Evolutionary conservation across 2,797 vertebrate genomes (phyloP).

Genomic region (Microctenopoma stevenorrisi): DNA sequence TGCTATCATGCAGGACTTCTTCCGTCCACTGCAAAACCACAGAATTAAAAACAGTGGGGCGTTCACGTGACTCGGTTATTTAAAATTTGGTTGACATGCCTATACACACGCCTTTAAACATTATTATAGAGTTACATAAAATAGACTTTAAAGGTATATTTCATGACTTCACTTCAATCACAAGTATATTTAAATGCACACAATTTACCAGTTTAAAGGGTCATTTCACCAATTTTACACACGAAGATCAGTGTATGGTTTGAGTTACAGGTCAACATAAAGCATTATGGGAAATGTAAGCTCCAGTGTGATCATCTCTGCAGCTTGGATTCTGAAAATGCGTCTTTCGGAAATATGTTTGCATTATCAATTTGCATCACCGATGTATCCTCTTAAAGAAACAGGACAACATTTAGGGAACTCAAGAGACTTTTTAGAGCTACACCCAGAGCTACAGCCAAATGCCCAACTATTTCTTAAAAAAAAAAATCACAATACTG

Average conservation of each 20-base stretch:
- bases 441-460: too few species aligned
- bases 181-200: constrained; percentile 22
- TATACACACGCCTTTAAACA: constrained; percentile 8
- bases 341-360: too few species aligned
- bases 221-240: background rate
- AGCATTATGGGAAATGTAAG: background rate
- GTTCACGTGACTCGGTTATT: background rate
- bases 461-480: too few species aligned
- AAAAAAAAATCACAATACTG: too few species aligned
- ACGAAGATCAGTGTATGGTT: background rate
- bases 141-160: constrained; percentile 6
- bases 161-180: background rate
- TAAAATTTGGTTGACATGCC: constrained; percentile 32
- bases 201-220: background rate
- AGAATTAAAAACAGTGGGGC: background rate
- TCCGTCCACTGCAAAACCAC: constrained; percentile 23
- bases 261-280: background rate
- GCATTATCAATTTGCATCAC: too few species aligned
- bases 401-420: too few species aligned
- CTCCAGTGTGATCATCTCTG: too few species aligned
- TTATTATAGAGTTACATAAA: constrained; percentile 6
- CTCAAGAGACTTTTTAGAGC: too few species aligned
- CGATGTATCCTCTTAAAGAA: too few species aligned
- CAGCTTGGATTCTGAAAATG: too few species aligned
- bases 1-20: constrained; percentile 13